A percentile compares a stretch with the other conserved stretches of the same genome.
Conservation (phyloP, 2,113 vertebrate species). For the Lynx canadensis region DNA sequence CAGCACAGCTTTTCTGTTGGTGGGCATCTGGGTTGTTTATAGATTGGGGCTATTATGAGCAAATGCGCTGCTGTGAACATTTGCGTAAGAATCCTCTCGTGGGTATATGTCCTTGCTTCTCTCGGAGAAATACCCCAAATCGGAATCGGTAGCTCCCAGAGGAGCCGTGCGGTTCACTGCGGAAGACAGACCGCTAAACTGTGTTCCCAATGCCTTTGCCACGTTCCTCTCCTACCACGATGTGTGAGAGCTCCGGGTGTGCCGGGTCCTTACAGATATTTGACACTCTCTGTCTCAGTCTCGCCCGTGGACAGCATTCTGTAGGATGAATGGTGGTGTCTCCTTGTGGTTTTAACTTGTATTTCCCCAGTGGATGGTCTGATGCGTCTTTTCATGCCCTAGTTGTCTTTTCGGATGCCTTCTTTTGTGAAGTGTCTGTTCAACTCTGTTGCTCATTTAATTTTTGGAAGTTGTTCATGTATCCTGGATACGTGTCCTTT, state of each 20-base stretch:
- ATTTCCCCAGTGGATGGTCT: not conserved
- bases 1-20: too few species aligned
- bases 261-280: accelerated
- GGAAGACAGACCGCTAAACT: accelerated
- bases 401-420: not conserved
- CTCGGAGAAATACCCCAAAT: too few species aligned
- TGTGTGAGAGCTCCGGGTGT: accelerated
- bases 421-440: not conserved
- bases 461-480: not conserved
- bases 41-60: not conserved
- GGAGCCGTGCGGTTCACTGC: too few species aligned
- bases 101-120: not conserved
- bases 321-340: accelerated
- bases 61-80: not conserved
- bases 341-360: not conserved
- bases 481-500: not conserved
- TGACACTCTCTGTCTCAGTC: accelerated
- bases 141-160: accelerated
- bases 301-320: accelerated
- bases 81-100: not conserved
- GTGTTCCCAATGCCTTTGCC: not conserved
- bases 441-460: not conserved
- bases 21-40: too few species aligned
- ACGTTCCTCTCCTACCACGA: accelerated
- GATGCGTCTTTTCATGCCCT: not conserved